These are phyloP conservation scores for Tuberolachnus salignus DNA, from an alignment of 2,888 invertebrate genomes.

Conservation along the genomic window DNA sequence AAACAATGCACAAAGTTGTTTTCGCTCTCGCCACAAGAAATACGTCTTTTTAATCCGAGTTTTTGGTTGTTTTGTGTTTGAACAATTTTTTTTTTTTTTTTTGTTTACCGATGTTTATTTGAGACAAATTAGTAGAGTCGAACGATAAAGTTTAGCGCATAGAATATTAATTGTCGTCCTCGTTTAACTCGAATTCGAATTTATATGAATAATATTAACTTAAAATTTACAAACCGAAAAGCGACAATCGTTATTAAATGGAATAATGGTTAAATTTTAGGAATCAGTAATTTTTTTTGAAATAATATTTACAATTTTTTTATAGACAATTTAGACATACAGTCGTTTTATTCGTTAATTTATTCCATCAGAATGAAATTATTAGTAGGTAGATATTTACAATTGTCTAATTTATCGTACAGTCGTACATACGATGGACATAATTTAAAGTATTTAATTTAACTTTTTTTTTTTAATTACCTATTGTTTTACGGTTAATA, in stretches of 20 bases:
- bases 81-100: slow-evolving; percentile 45
- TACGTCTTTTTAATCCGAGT: slow-evolving; percentile 49
- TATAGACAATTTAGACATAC: no score
- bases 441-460: no score
- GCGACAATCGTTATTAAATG: no score
- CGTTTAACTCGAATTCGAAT: slow-evolving; percentile 6
- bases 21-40: neutral
- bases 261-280: no score
- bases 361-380: no score
- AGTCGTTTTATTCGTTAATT: no score
- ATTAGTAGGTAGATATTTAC: no score
- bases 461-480: no score
- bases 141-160: slow-evolving; percentile 32
- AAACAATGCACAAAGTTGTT: slow-evolving; percentile 50
- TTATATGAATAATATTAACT: slow-evolving; percentile 16
- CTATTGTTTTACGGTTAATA: no score
- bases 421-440: no score
- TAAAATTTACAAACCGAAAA: neutral
- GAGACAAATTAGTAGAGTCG: slow-evolving; percentile 18
- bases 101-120: neutral
- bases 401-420: no score
- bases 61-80: slow-evolving; percentile 43
- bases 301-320: neutral
- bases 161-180: slow-evolving; percentile 48
- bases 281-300: no score